phyloP scores from a whole-genome alignment of 2,113 vertebrate genomes.

The Acrocephalus kingi region DNA sequence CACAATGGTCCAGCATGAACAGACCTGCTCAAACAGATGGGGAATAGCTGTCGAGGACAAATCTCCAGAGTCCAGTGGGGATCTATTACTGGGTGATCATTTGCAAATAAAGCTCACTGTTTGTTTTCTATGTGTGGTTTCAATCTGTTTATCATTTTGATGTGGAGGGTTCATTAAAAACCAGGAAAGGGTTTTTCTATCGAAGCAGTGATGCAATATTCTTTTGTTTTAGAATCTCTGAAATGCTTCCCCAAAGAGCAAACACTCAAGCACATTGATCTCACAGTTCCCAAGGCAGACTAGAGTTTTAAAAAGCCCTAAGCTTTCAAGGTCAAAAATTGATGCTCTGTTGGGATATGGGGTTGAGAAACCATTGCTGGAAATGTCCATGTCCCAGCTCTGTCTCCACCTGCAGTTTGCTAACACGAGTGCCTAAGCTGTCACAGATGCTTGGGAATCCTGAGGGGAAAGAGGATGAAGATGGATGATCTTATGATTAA shows the following conservation, averaged over 20 bases:
- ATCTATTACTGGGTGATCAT: neutral
- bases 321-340: neutral
- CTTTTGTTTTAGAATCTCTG: neutral
- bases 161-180: neutral
- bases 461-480: slow-evolving; percentile 11
- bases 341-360: neutral
- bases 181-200: neutral
- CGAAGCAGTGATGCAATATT: neutral
- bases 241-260: neutral
- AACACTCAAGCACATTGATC: neutral
- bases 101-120: neutral
- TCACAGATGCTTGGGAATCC: neutral
- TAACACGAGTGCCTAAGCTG: neutral
- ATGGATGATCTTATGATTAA: slow-evolving; percentile 52
- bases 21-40: neutral
- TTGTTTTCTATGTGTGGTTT: slow-evolving; percentile 1
- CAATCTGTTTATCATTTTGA: neutral
- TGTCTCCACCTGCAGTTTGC: neutral
- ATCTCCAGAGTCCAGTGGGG: neutral
- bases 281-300: neutral
- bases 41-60: neutral
- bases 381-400: neutral
- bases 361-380: neutral
- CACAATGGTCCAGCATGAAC: neutral
- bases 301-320: neutral